Evolutionary conservation across 2,113 vertebrate species (phyloP).

Genomic region (Bos javanicus): DNA sequence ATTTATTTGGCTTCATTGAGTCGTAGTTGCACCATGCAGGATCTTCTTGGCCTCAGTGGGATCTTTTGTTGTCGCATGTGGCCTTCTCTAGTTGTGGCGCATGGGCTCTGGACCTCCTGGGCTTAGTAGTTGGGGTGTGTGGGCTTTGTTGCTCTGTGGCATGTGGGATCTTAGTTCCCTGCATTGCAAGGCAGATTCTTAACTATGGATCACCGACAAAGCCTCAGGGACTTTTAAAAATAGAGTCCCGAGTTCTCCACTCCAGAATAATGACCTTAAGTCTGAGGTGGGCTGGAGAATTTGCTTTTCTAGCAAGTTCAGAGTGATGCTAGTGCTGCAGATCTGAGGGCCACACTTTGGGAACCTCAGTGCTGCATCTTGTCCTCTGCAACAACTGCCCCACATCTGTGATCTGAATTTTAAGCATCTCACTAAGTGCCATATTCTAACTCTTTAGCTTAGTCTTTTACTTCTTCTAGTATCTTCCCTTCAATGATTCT

Average conservation of each 20-base stretch:
- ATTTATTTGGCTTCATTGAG: background rate
- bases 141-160: background rate
- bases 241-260: fast-evolving
- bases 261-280: background rate
- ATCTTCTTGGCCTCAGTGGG: background rate
- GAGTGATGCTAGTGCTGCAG: background rate
- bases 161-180: background rate
- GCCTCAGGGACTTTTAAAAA: background rate
- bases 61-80: background rate
- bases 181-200: background rate
- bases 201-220: background rate
- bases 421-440: background rate
- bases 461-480: background rate
- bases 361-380: background rate
- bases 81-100: background rate
- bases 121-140: background rate
- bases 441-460: background rate
- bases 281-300: background rate
- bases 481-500: background rate
- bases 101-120: background rate
- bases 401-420: background rate
- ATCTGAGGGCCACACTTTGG: background rate
- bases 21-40: background rate
- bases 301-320: background rate
- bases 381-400: background rate